A percentile compares a stretch with the other conserved stretches of the same genome.
These are phyloP conservation scores for Epizoanthus illoricatus DNA, from an alignment of 92 coral and sea anemone genomes.

Conservation along the genomic window DNA sequence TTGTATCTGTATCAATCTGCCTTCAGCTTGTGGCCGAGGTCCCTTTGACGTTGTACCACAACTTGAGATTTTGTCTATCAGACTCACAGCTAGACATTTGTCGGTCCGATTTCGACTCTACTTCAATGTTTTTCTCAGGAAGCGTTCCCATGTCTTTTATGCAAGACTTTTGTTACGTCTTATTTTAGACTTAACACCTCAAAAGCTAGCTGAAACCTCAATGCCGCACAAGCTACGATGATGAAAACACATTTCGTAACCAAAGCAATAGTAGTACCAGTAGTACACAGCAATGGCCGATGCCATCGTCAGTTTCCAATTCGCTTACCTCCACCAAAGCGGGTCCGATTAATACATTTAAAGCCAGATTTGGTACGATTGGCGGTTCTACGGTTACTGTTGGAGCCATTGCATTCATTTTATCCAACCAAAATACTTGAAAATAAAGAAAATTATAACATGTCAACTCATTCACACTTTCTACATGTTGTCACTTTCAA, in stretches of 20 bases:
- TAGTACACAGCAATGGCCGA: not conserved
- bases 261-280: not conserved
- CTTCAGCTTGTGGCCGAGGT: too few relatives aligned
- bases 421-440: slow-evolving; percentile 32
- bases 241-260: slow-evolving; percentile 12
- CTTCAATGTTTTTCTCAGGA: too few relatives aligned
- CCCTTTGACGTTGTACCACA: too few relatives aligned
- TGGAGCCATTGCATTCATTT: slow-evolving; percentile 55
- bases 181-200: not conserved
- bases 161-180: not conserved
- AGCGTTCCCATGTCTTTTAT: too few relatives aligned
- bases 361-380: slow-evolving; percentile 90
- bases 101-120: too few relatives aligned
- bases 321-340: slow-evolving; percentile 81
- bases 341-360: slow-evolving; percentile 81
- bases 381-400: slow-evolving; percentile 79
- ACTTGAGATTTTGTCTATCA: too few relatives aligned
- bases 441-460: slow-evolving; percentile 25
- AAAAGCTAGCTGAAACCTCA: not conserved
- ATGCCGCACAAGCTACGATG: not conserved
- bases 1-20: too few relatives aligned
- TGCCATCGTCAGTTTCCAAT: not conserved
- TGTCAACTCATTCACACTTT: not conserved
- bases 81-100: too few relatives aligned
- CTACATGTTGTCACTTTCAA: slow-evolving; percentile 21